Conservation (phyloP, 2,888 invertebrate species). For the Leptodirus hochenwartii region DNA sequence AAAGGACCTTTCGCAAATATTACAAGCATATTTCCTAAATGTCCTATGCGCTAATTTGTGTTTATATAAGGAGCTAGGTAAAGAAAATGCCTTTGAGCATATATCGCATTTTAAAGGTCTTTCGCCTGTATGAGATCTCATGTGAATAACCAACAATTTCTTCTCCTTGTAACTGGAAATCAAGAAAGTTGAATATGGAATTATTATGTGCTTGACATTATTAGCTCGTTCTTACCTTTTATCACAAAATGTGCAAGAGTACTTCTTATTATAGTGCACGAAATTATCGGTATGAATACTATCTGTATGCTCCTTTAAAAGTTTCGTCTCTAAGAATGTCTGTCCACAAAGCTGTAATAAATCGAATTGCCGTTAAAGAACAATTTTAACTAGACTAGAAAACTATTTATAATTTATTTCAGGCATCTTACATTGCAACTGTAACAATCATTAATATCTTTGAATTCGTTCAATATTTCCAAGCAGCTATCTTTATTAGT, state of each 20-base stretch:
- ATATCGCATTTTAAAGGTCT: conserved; percentile 24
- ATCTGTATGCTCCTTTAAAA: background rate
- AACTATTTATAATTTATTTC: background rate
- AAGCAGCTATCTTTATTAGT: conserved; percentile 11
- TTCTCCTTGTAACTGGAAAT: conserved; percentile 21
- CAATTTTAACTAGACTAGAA: background rate
- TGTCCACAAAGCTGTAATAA: background rate
- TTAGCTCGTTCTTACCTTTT: conserved; percentile 21
- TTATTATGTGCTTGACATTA: conserved; percentile 3
- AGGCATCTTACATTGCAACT: conserved; percentile 8
- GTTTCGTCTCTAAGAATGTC: conserved; percentile 3
- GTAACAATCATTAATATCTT: conserved; percentile 1
- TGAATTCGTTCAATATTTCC: too few relatives aligned
- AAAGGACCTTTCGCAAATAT: conserved; percentile 23
- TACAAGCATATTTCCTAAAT: conserved; percentile 22
- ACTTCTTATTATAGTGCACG: conserved; percentile 20
- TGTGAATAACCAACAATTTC: conserved; percentile 21
- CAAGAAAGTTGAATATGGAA: conserved; percentile 3
- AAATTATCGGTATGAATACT: conserved; percentile 8
- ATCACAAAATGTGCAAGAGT: conserved; percentile 23
- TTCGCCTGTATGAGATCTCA: conserved; percentile 25
- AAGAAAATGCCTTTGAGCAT: conserved; percentile 23
- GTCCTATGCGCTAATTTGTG: conserved; percentile 22
- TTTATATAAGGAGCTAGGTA: conserved; percentile 24
- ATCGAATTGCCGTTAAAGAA: too few relatives aligned